Evolutionary conservation across 1,140 invertebrate species (phyloP).

Genomic region (Bombyx mori): ASM3026992v2 NC_085133.1:6600001-6600500

Average conservation of each 20-base stretch:
- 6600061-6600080: constrained; percentile 56
- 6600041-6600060: constrained; percentile 48
- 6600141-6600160: constrained; percentile 59
- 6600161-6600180: constrained; percentile 59
- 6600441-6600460: constrained; percentile 46
- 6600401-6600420: constrained; percentile 59
- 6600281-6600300: constrained; percentile 58
- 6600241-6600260: constrained; percentile 63
- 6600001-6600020: constrained; percentile 52
- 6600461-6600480: constrained; percentile 53
- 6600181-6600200: constrained; percentile 63
- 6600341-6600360: constrained; percentile 56
- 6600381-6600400: constrained; percentile 54
- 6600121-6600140: constrained; percentile 47
- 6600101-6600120: constrained; percentile 31
- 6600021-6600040: constrained; percentile 51
- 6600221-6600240: constrained; percentile 65
- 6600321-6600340: constrained; percentile 58
- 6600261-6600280: constrained; percentile 63
- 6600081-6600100: constrained; percentile 48
- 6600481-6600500: constrained; percentile 54
- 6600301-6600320: constrained; percentile 61
- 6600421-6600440: constrained; percentile 59
- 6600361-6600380: constrained; percentile 57
- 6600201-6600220: constrained; percentile 62